Evolutionary conservation across 2,888 invertebrate species (phyloP), one percentile per base, ranked within the genome.

Genomic region (Eugnorisma glareosa): DNA sequence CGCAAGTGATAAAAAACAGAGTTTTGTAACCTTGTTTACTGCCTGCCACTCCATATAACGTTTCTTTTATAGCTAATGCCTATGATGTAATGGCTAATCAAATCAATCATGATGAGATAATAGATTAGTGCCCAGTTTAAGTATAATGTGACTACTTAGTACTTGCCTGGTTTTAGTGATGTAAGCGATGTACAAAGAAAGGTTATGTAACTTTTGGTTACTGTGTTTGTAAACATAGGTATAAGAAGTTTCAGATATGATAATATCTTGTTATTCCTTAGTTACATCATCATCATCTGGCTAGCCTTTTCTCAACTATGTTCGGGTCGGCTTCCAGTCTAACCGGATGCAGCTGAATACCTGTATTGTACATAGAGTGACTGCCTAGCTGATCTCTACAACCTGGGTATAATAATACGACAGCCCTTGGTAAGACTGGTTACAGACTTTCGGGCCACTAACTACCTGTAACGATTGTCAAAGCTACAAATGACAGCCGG

Each of bases 61-160:
- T 77, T 76, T 18, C 35, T 75, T 84, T 85, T 85, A 85, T 74
- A 28, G 64, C 71, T 63, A 43, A 69, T 66, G 48, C 48, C 31
- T 68, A 57, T 72, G 54, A 40, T 57, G 31, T 72, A 75, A 75
- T 43, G 48, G 54, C 40, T 73, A 57, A 73, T 83, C 21, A 73
- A 81, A 69, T 67, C 61, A 69, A 51, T 28, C 37, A 63, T 40
- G n/a, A n/a, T 70, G 40, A 70, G 73, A 70, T 79, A 73, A 63
- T 69, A 48, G 37, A 70, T 67, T 51, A 79, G 35, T 61, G 15
- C 15, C 13, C 45, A 28, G 15, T 71, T 68, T 21, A 37, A n/a
- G 37, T 31, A 13, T 40, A 67, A 54, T 75, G 61, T 45, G 18
- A 37, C 37, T 51, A 67, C 28, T 54, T 43, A 43, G n/a, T 59